A percentile compares a stretch with the other conserved stretches of the same genome.
Evolutionary conservation across 2,888 invertebrate genomes (phyloP).

Genomic region (Imbricaverruca yamaguchii): DNA sequence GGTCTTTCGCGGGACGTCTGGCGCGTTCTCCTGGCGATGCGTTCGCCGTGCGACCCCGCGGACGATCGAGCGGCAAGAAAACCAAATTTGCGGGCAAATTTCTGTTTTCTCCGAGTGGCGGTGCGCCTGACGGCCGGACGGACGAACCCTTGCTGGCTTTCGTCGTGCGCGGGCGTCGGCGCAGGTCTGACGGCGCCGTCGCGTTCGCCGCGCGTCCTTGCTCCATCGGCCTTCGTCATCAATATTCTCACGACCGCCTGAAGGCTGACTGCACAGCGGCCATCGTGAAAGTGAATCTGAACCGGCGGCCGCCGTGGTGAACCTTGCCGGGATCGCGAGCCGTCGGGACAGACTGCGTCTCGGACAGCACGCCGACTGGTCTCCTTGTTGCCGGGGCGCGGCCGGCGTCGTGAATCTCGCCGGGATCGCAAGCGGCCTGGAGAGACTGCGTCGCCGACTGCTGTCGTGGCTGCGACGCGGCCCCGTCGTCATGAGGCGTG

Average conservation of each 20-base stretch:
- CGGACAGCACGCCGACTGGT: too few species aligned
- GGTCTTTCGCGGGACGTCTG: too few species aligned
- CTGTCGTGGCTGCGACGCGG: too few species aligned
- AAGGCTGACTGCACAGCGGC: neutral
- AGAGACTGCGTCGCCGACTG: too few species aligned
- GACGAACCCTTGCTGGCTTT: neutral
- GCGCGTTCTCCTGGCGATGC: neutral
- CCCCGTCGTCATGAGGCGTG: too few species aligned
- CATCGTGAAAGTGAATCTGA: slow-evolving; percentile 7
- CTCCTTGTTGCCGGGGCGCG: too few species aligned
- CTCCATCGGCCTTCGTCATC: neutral
- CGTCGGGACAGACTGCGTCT: neutral
- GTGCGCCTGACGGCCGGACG: neutral
- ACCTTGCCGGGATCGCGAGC: neutral
- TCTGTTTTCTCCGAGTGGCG: neutral
- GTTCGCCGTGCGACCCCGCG: neutral
- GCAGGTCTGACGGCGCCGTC: neutral
- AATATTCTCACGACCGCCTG: neutral
- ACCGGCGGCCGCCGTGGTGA: neutral
- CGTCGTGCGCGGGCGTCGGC: neutral
- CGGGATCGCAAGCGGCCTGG: too few species aligned
- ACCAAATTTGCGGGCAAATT: slow-evolving; percentile 17
- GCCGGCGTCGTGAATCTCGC: too few species aligned
- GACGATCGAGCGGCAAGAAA: neutral
- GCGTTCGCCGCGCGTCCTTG: neutral